Base-by-base conservation (phyloP, 2,888 invertebrate genomes). In the Agriopis leucophaearia region DNA sequence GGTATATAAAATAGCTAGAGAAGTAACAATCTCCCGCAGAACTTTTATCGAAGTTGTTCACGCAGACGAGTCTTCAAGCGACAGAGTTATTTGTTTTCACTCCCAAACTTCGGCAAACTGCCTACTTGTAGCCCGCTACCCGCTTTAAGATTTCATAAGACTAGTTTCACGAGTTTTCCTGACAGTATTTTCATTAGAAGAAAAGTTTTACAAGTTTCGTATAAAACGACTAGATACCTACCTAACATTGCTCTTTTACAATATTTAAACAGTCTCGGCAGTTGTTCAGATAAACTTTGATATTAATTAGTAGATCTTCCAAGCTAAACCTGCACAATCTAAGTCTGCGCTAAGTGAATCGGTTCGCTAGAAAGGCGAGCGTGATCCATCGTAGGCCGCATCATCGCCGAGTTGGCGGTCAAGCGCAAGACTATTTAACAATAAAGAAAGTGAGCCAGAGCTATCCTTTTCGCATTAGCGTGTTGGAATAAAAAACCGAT, bases 161-260 rank as follows among this genome's bases (percentile, higher is more conserved):
- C 66, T 66, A 66, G 65, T 66, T 66, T 66, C 52, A 66, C 57
- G 56, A 62, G 66, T 66, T 66, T 47, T 44, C 40, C 61, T 70
- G 51, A 51, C 55, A 60, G 60, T 18, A 60, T 64, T 64, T 64
- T 58, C 62, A 61, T 60, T 61, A 69, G 38, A 45, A 44, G 12
- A 36, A 51, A 52, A 52, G 55, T 63, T 55, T 27, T 63, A 10
- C 10, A 56, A 54, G 36, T 52, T 51, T 50, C 36, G 13, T 57
- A 13, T 45, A 58, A 27, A 18, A 38, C 48, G 1, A 18, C 10
- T 48, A 18, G 18, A 47, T 47, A 47, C 47, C 3, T 10, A 13
- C 42, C 5, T 5, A 13, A 1, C 42, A 10, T 42, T 12, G 2
- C 10, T 13, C 10, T 42, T 12, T 38, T 38, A 10, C 38, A 1